Evolutionary conservation across 1,140 invertebrate species (phyloP).

Genomic region (Elymnias hypermnestra): DNA sequence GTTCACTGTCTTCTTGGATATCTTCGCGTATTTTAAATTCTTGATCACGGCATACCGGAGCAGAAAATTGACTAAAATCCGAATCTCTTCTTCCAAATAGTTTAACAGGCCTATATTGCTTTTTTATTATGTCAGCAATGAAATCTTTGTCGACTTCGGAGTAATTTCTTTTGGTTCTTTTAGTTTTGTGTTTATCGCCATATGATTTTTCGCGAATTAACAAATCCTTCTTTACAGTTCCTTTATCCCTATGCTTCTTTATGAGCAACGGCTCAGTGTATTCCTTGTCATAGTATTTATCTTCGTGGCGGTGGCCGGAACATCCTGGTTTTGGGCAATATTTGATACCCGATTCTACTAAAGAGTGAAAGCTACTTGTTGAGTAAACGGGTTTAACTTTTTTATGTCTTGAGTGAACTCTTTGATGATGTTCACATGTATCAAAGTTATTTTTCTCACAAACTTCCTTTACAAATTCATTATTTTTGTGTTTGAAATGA

Average conservation of each 20-base stretch:
- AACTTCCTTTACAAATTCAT: not conserved
- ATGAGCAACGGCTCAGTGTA: constrained; percentile 8
- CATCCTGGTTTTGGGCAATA: constrained; percentile 5
- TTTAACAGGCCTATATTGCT: constrained; percentile 56
- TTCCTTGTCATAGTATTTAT: constrained; percentile 5
- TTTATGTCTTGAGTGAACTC: constrained; percentile 18
- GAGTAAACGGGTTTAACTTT: constrained; percentile 21
- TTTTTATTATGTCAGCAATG: constrained; percentile 57
- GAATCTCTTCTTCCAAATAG: constrained; percentile 48
- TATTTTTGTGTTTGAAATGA: constrained; percentile 15
- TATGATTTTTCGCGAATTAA: not conserved
- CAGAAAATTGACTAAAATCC: constrained; percentile 55
- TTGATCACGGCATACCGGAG: constrained; percentile 57
- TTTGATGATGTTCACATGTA: constrained; percentile 21
- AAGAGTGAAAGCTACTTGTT: constrained; percentile 34
- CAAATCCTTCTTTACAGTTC: constrained; percentile 10
- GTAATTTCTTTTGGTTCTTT: constrained; percentile 26
- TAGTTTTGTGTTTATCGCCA: constrained; percentile 8
- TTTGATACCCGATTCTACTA: constrained; percentile 19
- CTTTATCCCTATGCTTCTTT: constrained; percentile 18
- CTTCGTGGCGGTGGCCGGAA: constrained; percentile 7
- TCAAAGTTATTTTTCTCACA: constrained; percentile 18
- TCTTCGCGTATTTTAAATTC: constrained; percentile 35
- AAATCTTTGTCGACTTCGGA: constrained; percentile 45
- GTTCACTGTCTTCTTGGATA: constrained; percentile 33